These are phyloP conservation scores for Hydraecia micacea DNA, from an alignment of 2,888 invertebrate species.

Conservation along the genomic window DNA sequence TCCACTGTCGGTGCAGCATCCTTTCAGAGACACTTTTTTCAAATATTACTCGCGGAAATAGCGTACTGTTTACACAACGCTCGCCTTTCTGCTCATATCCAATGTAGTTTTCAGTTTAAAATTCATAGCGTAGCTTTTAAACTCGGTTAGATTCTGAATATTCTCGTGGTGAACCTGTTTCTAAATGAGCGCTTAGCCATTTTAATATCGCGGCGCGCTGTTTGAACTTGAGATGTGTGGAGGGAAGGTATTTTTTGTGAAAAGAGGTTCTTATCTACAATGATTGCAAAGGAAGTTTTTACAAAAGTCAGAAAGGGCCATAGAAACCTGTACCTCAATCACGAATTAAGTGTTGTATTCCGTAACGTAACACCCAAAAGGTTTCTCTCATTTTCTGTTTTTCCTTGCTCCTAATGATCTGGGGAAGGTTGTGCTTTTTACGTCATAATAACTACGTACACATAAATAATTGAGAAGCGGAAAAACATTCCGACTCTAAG, in stretches of 20 bases:
- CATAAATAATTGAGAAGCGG: constrained; percentile 68
- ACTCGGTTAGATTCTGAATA: constrained; percentile 83
- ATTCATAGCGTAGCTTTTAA: constrained; percentile 85
- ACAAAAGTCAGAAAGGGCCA: constrained; percentile 54
- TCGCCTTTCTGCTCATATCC: constrained; percentile 84
- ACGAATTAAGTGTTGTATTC: constrained; percentile 69
- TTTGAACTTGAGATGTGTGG: constrained; percentile 44
- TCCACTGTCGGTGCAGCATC: constrained; percentile 73
- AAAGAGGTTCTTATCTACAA: constrained; percentile 51
- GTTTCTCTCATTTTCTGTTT: constrained; percentile 72
- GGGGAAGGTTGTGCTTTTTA: constrained; percentile 70
- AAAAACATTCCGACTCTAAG: constrained; percentile 61
- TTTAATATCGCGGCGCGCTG: constrained; percentile 69
- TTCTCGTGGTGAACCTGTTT: constrained; percentile 73
- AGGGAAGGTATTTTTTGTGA: constrained; percentile 13
- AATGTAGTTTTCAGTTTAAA: constrained; percentile 86
- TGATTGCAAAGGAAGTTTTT: constrained; percentile 33
- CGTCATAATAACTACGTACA: constrained; percentile 68
- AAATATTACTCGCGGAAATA: constrained; percentile 81
- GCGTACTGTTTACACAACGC: constrained; percentile 81
- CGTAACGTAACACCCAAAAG: constrained; percentile 68
- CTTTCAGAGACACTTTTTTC: constrained; percentile 80
- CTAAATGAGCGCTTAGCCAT: constrained; percentile 79
- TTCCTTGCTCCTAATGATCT: constrained; percentile 73
- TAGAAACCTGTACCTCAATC: constrained; percentile 68